Conservation (phyloP, 2,113 vertebrate genomes). For the Percopsis transmontana region DNA sequence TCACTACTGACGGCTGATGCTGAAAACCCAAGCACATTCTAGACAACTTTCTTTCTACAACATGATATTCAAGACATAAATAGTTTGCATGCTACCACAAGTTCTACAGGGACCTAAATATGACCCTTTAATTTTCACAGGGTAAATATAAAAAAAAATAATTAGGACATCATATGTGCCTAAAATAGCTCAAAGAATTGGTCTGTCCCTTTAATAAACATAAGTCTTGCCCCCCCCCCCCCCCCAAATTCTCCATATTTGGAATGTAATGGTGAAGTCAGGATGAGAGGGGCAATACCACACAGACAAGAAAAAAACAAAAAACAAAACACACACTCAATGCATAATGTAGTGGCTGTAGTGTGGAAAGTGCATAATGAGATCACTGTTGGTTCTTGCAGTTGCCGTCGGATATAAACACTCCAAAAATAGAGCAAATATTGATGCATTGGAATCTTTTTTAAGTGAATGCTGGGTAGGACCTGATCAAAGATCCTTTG, state of each 20-base stretch:
- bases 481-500: no score
- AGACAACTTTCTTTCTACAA: neutral
- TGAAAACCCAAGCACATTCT: neutral
- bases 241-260: conserved; percentile 38
- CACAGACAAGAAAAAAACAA: no score
- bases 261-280: conserved; percentile 56
- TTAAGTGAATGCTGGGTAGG: conserved; percentile 4
- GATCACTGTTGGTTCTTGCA: conserved; percentile 52
- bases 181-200: conserved; percentile 59
- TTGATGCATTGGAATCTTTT: conserved; percentile 53
- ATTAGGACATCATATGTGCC: conserved; percentile 60
- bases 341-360: conserved; percentile 55
- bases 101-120: neutral
- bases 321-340: conserved; percentile 19
- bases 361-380: conserved; percentile 61
- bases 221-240: conserved; percentile 35
- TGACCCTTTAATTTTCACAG: conserved; percentile 23
- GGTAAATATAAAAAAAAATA: conserved; percentile 27
- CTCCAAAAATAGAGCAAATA: conserved; percentile 59
- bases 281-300: conserved; percentile 47
- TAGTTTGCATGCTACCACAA: neutral
- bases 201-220: conserved; percentile 55
- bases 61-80: neutral
- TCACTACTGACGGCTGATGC: neutral
- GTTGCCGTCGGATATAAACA: conserved; percentile 21